Percentiles rank a stretch among this genome's conserved stretches.
Conservation (phyloP, 2,797 vertebrate genomes). For the Triplophysa yarkandensis region DNA sequence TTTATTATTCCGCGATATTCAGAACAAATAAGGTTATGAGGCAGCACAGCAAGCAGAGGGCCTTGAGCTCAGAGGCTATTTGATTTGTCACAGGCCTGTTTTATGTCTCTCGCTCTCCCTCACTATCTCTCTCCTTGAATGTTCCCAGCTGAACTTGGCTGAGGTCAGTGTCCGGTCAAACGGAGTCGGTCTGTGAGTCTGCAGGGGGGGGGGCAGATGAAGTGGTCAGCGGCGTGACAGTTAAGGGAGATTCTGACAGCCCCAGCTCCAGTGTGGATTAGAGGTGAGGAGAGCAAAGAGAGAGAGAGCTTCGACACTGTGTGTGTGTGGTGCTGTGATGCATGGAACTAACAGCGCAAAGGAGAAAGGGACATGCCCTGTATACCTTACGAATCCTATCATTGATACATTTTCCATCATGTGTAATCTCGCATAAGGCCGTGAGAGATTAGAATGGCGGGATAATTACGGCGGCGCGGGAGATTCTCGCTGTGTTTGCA, state of each 20-base stretch:
- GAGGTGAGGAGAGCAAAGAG: constrained; percentile 41
- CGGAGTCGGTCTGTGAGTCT: constrained; percentile 46
- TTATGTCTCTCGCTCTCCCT: constrained; percentile 30
- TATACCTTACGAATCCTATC: not conserved
- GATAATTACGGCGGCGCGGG: constrained; percentile 53
- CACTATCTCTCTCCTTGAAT: constrained; percentile 37
- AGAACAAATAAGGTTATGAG: constrained; percentile 55
- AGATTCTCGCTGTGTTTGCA: constrained; percentile 57
- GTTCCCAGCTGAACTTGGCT: constrained; percentile 49
- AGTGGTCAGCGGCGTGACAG: constrained; percentile 78
- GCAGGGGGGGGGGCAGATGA: constrained; percentile 62
- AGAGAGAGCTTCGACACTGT: constrained; percentile 20
- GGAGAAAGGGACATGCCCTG: not conserved
- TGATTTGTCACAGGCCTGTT: constrained; percentile 66
- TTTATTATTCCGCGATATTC: constrained; percentile 54
- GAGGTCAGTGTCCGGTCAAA: constrained; percentile 57
- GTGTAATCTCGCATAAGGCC: constrained; percentile 60
- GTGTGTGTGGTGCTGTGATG: constrained; percentile 41
- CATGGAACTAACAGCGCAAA: constrained; percentile 6
- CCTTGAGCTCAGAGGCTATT: constrained; percentile 66
- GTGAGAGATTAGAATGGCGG: constrained; percentile 59
- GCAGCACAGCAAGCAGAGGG: constrained; percentile 61
- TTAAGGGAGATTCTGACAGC: constrained; percentile 71
- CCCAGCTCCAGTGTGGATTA: constrained; percentile 59
- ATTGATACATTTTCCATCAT: constrained; percentile 33